Percentiles rank a stretch among this genome's conserved stretches.
These are phyloP conservation scores for Aramus guarauna DNA, from an alignment of 2,113 vertebrate genomes.

Conservation along the genomic window DNA sequence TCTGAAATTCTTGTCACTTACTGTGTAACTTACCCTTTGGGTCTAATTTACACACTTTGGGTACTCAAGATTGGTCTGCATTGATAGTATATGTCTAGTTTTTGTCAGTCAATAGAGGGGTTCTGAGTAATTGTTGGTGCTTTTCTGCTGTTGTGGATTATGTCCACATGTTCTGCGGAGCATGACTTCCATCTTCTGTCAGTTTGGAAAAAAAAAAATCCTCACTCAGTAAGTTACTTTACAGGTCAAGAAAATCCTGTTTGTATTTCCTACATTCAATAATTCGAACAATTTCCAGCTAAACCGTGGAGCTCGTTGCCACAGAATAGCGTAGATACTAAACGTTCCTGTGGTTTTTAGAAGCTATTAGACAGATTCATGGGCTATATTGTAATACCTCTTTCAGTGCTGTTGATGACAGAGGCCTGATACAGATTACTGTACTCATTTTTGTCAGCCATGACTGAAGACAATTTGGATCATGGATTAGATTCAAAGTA, in stretches of 20 bases:
- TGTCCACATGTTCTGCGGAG: not conserved
- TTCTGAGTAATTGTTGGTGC: not conserved
- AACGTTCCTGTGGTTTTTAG: not conserved
- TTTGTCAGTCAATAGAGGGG: not conserved
- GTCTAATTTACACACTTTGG: not conserved
- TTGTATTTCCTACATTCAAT: not conserved
- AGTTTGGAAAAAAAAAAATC: not conserved
- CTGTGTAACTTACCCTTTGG: not conserved
- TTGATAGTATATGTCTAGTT: not conserved
- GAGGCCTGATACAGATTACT: not conserved
- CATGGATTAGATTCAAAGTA: not conserved
- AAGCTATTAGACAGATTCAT: not conserved
- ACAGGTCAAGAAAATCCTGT: not conserved
- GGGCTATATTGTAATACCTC: not conserved
- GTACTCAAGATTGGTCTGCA: not conserved
- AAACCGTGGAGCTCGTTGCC: not conserved
- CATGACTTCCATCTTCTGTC: not conserved
- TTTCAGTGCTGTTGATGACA: not conserved
- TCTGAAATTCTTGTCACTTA: conserved; percentile 24
- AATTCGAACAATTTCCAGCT: not conserved
- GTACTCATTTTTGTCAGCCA: not conserved
- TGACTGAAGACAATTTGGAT: not conserved
- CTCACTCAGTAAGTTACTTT: not conserved
- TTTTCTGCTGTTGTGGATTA: not conserved
- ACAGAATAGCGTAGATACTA: not conserved